Conservation (phyloP, 2,888 invertebrate species). For the Aromia moschata region DNA sequence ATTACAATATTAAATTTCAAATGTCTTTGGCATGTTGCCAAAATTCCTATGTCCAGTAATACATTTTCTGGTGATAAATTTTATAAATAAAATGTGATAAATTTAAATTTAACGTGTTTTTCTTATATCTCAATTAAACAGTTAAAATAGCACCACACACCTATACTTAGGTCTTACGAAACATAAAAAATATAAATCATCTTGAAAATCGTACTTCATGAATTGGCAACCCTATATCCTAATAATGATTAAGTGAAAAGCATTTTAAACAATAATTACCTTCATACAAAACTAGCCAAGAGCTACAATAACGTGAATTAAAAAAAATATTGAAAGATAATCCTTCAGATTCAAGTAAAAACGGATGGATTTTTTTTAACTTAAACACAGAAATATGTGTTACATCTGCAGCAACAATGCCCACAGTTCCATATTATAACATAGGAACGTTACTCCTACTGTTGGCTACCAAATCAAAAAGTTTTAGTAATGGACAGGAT, state of each 20-base stretch:
- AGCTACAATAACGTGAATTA: conserved; percentile 12
- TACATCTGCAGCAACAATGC: neutral
- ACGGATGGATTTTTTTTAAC: neutral
- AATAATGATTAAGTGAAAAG: neutral
- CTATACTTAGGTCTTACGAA: no score
- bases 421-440: conserved; percentile 1
- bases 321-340: neutral
- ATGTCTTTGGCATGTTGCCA: no score
- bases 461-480: neutral
- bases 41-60: no score
- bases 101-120: no score
- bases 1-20: no score
- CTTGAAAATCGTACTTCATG: no score
- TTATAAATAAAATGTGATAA: no score
- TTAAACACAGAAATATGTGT: neutral
- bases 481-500: no score
- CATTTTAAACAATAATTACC: conserved; percentile 22
- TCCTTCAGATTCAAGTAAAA: conserved; percentile 4
- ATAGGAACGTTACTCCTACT: neutral
- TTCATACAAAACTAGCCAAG: conserved; percentile 12
- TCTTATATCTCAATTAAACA: no score
- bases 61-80: no score
- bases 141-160: no score
- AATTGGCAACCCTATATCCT: conserved; percentile 16
- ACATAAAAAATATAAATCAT: no score